Percentiles rank a stretch among this genome's conserved stretches.
phyloP scores from a whole-genome alignment of 2,113 vertebrate genomes.

The Serinus canaria region DNA sequence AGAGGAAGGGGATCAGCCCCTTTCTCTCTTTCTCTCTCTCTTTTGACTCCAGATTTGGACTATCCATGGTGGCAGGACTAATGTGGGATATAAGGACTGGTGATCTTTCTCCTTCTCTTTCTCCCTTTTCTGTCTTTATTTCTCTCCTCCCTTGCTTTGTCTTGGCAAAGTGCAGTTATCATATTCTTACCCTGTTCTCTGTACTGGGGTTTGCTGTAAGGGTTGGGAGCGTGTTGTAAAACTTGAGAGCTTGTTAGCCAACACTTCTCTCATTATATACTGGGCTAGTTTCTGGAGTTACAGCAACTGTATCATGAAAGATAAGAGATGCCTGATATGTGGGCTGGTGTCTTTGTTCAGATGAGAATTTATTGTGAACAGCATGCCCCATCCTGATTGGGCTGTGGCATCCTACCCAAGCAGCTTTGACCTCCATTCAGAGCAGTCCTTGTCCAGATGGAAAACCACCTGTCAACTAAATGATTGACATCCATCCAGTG shows the following conservation, averaged over 20 bases:
- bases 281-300: background rate
- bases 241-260: background rate
- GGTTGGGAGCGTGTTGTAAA: background rate
- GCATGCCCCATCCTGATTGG: too few species aligned
- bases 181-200: background rate
- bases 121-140: background rate
- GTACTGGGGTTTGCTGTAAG: background rate
- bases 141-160: background rate
- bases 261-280: background rate
- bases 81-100: background rate
- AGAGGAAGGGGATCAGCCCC: accelerated
- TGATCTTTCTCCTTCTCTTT: background rate
- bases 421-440: background rate
- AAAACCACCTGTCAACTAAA: background rate
- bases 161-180: background rate
- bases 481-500: background rate
- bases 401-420: background rate
- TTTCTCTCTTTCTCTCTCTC: background rate
- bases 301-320: background rate
- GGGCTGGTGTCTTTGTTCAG: background rate
- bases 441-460: background rate
- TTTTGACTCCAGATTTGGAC: background rate
- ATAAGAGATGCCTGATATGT: background rate
- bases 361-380: background rate
- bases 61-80: background rate